A percentile compares a stretch with the other conserved stretches of the same genome.
These are phyloP conservation scores for Aelia acuminata DNA, from an alignment of 2,888 invertebrate species.

Conservation along the genomic window DNA sequence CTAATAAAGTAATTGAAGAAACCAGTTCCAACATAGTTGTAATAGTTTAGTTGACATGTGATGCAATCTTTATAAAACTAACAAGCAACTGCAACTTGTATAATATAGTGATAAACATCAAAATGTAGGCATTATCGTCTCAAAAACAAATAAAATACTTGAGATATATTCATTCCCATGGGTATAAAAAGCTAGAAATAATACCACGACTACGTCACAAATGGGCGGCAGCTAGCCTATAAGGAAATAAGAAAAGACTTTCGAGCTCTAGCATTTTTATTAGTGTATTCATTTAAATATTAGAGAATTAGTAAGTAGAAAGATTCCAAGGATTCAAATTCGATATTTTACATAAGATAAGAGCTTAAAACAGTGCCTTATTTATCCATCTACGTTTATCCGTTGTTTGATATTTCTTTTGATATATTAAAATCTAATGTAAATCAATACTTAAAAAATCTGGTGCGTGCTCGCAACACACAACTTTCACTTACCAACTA, in stretches of 20 bases:
- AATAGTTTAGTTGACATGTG: neutral
- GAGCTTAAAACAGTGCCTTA: too few relatives aligned
- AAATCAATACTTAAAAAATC: too few relatives aligned
- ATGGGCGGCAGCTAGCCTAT: neutral
- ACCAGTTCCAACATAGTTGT: slow-evolving; percentile 9
- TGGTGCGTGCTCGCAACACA: too few relatives aligned
- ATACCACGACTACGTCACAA: neutral
- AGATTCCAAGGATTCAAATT: too few relatives aligned
- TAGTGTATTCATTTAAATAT: neutral
- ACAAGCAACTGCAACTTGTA: neutral
- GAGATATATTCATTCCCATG: neutral
- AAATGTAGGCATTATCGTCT: neutral
- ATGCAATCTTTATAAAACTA: neutral
- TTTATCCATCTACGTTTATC: too few relatives aligned
- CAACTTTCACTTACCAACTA: too few relatives aligned
- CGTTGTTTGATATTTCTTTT: too few relatives aligned
- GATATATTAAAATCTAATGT: too few relatives aligned
- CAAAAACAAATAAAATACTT: neutral
- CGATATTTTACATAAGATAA: too few relatives aligned
- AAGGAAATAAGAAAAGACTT: neutral
- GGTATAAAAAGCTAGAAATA: neutral
- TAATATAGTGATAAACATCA: neutral
- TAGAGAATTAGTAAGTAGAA: too few relatives aligned
- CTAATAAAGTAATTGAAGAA: neutral
- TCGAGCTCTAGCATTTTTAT: neutral